Evolutionary conservation across 1,140 invertebrate species (phyloP).

Genomic region (Ooceraea biroi): DNA sequence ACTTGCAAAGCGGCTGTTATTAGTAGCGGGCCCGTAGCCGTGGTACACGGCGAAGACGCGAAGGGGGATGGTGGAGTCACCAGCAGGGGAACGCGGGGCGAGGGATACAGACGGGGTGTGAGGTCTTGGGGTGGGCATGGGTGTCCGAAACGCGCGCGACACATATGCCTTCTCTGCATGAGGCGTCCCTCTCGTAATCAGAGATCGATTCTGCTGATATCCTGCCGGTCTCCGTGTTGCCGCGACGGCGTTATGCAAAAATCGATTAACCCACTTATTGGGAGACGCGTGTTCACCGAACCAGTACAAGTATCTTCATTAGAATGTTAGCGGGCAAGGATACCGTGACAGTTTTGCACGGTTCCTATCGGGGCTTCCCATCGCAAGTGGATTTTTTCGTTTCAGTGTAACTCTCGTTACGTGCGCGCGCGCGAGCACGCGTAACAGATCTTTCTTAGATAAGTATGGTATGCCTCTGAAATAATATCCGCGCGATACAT

Average conservation of each 20-base stretch:
- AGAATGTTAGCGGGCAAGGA: slow-evolving; percentile 7
- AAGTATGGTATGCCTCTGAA: neutral
- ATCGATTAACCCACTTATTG: slow-evolving; percentile 72
- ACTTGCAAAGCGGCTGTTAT: slow-evolving; percentile 82
- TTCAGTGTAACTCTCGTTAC: neutral
- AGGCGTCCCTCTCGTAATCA: slow-evolving; percentile 57
- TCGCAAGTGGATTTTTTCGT: neutral
- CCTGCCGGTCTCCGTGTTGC: slow-evolving; percentile 4
- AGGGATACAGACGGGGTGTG: slow-evolving; percentile 34
- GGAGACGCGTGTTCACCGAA: slow-evolving; percentile 1
- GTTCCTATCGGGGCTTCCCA: neutral
- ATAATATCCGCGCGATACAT: no score
- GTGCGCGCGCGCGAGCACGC: no score
- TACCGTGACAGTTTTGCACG: neutral
- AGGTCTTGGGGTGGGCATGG: slow-evolving; percentile 18
- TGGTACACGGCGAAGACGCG: neutral
- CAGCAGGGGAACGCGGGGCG: slow-evolving; percentile 1
- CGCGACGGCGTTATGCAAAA: slow-evolving; percentile 65
- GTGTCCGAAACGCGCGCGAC: slow-evolving; percentile 11
- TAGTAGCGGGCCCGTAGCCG: slow-evolving; percentile 66
- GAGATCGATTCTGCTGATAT: slow-evolving; percentile 68
- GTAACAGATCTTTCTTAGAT: neutral
- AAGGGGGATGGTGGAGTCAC: neutral
- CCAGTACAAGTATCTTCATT: slow-evolving; percentile 36
- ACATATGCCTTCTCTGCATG: slow-evolving; percentile 6